Evolutionary conservation across 2,113 vertebrate species (phyloP), one percentile per base, ranked within the genome.

Genomic region (Poecile atricapillus): DNA sequence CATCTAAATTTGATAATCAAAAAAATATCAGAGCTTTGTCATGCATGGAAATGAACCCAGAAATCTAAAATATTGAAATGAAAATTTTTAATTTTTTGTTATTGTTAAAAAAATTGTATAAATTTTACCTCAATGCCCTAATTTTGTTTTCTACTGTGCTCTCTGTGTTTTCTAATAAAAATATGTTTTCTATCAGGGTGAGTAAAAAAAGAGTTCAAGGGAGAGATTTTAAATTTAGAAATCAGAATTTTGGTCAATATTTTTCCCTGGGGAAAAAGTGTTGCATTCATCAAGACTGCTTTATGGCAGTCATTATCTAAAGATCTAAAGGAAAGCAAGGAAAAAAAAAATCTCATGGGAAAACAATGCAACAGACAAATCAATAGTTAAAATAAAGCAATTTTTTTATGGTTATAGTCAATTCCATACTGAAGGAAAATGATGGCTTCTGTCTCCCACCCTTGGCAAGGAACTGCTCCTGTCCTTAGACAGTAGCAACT

Each of bases 331-430:
- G 7, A 60, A 85, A 53, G 1, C 2, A 49, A 59, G 41, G 44
- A 3, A 23, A 49, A 50, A 52, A 47, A 10, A 41, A 39, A 14
- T 22, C 10, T 64, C 10, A 18, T 7, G 2, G 5, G 11, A 31
- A 33, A 85, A 33, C 17, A 85, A 47, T 21, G 22, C 5, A 70
- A 58, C 12, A 58, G 19, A 85, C 27, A 92, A 77, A 62, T 28
- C 0, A 0, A 44, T 9, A 75, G 8, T 5, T 41, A 20, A 13
- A 65, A 78, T 17, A 37, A 65, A 7, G 5, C 23, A 33, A 35
- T 59, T 64, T 44, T 59, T 63, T 56, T 59, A 30, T 11, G 5
- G 5, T 47, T 52, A 6, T 7, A n/a, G 11, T 7, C 22, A 18
- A 21, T 62, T 11, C 27, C 3, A 0, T 31, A 31, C 23, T 53